Percentiles rank a stretch among this genome's conserved stretches.
Conservation (phyloP, 1,140 invertebrate genomes). For the Ephestia elutella region DNA sequence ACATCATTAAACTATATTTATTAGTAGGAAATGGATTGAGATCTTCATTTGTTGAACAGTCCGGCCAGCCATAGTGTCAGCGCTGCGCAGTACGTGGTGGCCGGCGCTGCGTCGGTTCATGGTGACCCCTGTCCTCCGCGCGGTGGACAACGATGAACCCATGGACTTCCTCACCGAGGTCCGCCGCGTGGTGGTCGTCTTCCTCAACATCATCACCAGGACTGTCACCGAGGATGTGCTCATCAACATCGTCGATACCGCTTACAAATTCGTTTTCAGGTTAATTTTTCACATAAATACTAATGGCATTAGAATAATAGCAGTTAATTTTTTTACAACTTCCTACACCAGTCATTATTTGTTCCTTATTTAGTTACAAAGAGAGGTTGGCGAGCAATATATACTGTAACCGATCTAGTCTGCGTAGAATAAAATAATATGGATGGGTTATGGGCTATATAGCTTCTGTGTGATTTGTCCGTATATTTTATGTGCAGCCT, state of each 20-base stretch:
- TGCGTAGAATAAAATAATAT: no score
- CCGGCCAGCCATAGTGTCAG: slow-evolving; percentile 69
- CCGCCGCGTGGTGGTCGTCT: slow-evolving; percentile 80
- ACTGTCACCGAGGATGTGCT: slow-evolving; percentile 54
- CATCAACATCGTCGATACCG: slow-evolving; percentile 70
- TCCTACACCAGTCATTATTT: no score
- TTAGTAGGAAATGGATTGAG: background rate
- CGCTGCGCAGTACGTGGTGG: slow-evolving; percentile 52
- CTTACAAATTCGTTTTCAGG: slow-evolving; percentile 76
- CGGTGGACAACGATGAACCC: slow-evolving; percentile 78
- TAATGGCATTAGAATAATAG: background rate
- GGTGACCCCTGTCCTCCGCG: slow-evolving; percentile 75
- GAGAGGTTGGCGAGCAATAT: no score
- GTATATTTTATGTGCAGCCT: slow-evolving; percentile 49
- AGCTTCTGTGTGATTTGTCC: no score
- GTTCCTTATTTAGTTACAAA: no score
- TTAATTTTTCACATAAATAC: slow-evolving; percentile 22
- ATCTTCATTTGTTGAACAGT: slow-evolving; percentile 59
- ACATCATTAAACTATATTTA: slow-evolving; percentile 61
- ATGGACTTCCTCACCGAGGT: slow-evolving; percentile 82
- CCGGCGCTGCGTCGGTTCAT: slow-evolving; percentile 73
- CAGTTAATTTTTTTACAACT: background rate
- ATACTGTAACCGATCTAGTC: no score
- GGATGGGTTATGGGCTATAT: no score
- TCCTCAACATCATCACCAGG: slow-evolving; percentile 76